These are phyloP conservation scores for Triplophysa siluroides DNA, from an alignment of 2,113 vertebrate species.

Conservation along the genomic window DNA sequence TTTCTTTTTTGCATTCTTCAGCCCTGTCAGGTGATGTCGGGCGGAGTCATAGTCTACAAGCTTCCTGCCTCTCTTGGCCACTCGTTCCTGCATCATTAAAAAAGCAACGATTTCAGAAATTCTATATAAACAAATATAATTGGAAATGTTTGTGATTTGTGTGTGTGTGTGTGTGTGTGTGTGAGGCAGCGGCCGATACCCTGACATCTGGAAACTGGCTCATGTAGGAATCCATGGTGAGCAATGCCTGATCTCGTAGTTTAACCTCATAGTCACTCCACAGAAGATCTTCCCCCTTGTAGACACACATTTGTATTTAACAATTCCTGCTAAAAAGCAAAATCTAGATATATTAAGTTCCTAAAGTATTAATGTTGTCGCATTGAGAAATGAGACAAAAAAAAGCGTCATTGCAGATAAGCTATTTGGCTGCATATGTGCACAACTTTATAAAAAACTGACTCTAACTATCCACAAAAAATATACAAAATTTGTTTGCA, in stretches of 20 bases:
- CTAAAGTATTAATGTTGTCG: no score
- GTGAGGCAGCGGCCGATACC: constrained; percentile 65
- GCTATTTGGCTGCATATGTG: no score
- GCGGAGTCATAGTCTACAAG: constrained; percentile 91
- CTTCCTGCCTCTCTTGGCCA: constrained; percentile 89
- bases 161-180: constrained; percentile 22
- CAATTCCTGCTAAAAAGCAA: background rate
- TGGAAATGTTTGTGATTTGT: background rate
- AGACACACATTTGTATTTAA: constrained; percentile 6
- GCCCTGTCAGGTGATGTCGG: constrained; percentile 85
- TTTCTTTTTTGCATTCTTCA: constrained; percentile 88
- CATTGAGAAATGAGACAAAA: no score
- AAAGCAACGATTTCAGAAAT: constrained; percentile 4
- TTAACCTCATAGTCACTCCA: constrained; percentile 95
- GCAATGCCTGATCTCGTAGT: constrained; percentile 82
- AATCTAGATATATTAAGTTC: background rate
- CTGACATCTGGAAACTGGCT: constrained; percentile 87
- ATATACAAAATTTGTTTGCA: no score
- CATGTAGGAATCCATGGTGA: constrained; percentile 90
- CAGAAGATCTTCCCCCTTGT: constrained; percentile 88
- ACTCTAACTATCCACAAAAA: no score
- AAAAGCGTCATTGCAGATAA: no score
- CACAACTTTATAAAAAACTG: no score
- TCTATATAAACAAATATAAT: background rate
- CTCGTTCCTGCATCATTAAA: constrained; percentile 78